Conservation (phyloP, 1,140 invertebrate genomes). For the Euwallacea fornicatus region DNA sequence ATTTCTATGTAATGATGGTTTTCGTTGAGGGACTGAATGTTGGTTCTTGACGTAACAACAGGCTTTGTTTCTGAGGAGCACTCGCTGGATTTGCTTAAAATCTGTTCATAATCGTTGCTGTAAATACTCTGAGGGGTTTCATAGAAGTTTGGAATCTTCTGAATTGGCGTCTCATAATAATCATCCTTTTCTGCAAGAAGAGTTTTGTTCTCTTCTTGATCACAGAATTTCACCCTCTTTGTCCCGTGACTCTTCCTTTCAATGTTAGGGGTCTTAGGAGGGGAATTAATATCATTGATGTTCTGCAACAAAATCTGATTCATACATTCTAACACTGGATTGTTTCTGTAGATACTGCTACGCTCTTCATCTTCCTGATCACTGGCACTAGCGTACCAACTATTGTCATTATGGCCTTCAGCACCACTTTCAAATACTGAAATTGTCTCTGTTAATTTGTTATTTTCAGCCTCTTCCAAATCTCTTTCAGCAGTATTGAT, state of each 20-base stretch:
- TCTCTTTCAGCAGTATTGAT: slow-evolving; percentile 36
- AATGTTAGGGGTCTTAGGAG: slow-evolving; percentile 51
- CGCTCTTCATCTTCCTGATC: slow-evolving; percentile 68
- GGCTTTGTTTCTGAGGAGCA: slow-evolving; percentile 52
- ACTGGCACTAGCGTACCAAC: slow-evolving; percentile 70
- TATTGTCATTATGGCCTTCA: slow-evolving; percentile 59
- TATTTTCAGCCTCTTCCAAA: slow-evolving; percentile 17
- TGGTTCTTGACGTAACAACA: slow-evolving; percentile 1
- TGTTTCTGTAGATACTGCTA: slow-evolving; percentile 68
- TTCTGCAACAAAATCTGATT: slow-evolving; percentile 73
- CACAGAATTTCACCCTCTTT: slow-evolving; percentile 53
- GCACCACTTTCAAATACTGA: slow-evolving; percentile 52
- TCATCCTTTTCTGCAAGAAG: slow-evolving; percentile 38
- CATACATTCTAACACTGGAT: slow-evolving; percentile 74
- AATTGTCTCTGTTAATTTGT: slow-evolving; percentile 45
- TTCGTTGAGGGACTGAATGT: neutral
- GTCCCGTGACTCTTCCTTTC: slow-evolving; percentile 47
- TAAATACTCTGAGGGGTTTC: slow-evolving; percentile 64
- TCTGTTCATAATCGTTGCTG: slow-evolving; percentile 65
- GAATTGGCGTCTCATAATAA: slow-evolving; percentile 54
- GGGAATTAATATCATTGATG: slow-evolving; percentile 51
- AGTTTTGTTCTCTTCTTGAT: slow-evolving; percentile 47
- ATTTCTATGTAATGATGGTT: slow-evolving; percentile 56
- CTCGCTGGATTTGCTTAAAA: slow-evolving; percentile 59
- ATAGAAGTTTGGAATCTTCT: slow-evolving; percentile 54